Evolutionary conservation across 1,140 invertebrate species (phyloP), one percentile per base, ranked within the genome.

Genomic region (Papilio machaon): DNA sequence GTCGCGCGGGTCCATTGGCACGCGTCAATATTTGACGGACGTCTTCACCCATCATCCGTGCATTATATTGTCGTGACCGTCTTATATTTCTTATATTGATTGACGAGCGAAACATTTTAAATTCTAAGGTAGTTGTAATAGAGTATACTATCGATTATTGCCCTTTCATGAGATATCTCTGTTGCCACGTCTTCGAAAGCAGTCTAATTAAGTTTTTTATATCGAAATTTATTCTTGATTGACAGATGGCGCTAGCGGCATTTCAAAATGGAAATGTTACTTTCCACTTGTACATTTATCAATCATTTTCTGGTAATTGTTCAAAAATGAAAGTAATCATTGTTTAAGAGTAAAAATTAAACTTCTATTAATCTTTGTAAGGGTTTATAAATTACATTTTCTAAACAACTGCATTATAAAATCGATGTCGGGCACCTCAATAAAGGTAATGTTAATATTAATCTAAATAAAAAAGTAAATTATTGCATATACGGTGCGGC

Each of bases 131-230:
- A 38, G 73, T 81, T 23, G 19, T 58, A 52, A 84, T 81, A 83
- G 87, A 81, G 79, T 83, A 49, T 74, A 82, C 73, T 84, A 79
- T 35, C 2, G 35, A 60, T 43, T 67, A 15, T 70, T 54, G 80
- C 84, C 80, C 79, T 73, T 70, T 82, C 76, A 82, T 30, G 85
- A 85, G 87, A 82, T 86, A 84, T 83, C 81, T 81, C 86, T 84
- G 86, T 88, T 88, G 81, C 85, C 87, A 87, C 88, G 89, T 91
- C 89, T 91, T 91, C 91, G 90, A 94, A 89, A 93, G 91, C 90
- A 89, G 90, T 86, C 91, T 93, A 92, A 92, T 92, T 93, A 93
- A 90, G 90, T 93, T 94, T 93, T 92, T 93, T 91, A 87, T 88
- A 91, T 92, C 91, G 90, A 92, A 92, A 89, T 88, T 88, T 87